Percentiles rank a stretch among this genome's conserved stretches.
phyloP scores from a whole-genome alignment of 2,888 invertebrate species.

The Himalopsyche anomala region DNA sequence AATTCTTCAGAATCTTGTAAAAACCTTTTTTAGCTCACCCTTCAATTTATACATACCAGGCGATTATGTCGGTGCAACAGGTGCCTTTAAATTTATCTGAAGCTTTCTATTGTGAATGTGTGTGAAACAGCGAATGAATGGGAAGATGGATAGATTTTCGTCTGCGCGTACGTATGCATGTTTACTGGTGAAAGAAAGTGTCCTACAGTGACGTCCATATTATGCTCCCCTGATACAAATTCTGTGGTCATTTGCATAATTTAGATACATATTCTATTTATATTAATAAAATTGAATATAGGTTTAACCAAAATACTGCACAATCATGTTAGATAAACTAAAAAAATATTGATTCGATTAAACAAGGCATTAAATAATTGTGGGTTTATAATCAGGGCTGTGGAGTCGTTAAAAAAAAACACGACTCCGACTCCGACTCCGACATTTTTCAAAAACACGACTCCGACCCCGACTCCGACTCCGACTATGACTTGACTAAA shows the following conservation, averaged over 20 bases:
- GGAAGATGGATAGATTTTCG: conserved; percentile 45
- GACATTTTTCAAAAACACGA: no score
- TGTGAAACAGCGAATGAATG: conserved; percentile 40
- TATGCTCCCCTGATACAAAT: neutral
- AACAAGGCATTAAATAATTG: no score
- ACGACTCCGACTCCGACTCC: no score
- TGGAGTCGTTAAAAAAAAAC: no score
- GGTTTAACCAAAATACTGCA: no score
- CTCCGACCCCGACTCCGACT: no score
- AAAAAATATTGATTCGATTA: no score
- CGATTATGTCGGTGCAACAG: conserved; percentile 56
- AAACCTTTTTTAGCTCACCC: conserved; percentile 32
- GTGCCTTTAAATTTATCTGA: conserved; percentile 56
- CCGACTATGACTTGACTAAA: no score
- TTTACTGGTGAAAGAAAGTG: neutral
- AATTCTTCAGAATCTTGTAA: no score
- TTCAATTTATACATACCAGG: conserved; percentile 51
- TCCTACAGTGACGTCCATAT: neutral
- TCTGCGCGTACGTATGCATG: conserved; percentile 8
- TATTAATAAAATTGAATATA: no score
- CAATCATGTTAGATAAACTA: no score
- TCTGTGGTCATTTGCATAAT: conserved; percentile 53
- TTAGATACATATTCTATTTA: neutral
- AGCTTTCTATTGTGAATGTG: conserved; percentile 49
- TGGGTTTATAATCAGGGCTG: no score